Conservation (phyloP, 2,113 vertebrate genomes). For the Chloroceryle aenea region DNA sequence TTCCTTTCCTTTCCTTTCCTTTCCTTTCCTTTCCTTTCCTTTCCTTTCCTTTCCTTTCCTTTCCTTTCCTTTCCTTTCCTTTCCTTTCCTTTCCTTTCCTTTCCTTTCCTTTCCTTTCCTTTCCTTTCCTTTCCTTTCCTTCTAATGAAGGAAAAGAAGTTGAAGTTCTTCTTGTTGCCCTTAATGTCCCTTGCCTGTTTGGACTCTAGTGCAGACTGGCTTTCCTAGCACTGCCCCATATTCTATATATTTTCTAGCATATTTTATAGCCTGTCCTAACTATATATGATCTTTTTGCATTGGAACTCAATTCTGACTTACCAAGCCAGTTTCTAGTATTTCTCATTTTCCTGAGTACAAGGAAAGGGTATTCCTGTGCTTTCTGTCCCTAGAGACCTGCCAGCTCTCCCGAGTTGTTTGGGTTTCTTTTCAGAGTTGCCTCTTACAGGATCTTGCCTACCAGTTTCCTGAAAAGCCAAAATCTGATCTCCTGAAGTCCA, state of each 20-base stretch:
- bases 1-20: too few species aligned
- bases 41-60: too few species aligned
- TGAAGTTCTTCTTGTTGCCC: not conserved
- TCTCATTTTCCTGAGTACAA: not conserved
- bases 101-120: too few species aligned
- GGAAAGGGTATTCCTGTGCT: not conserved
- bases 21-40: too few species aligned
- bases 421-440: not conserved
- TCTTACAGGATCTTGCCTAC: not conserved
- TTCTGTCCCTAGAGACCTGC: not conserved
- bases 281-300: not conserved
- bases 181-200: not conserved
- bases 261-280: not conserved
- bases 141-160: not conserved
- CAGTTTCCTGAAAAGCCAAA: not conserved
- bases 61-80: too few species aligned
- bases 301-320: not conserved
- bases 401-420: not conserved
- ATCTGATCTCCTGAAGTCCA: not conserved
- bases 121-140: not conserved
- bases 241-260: not conserved
- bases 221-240: accelerated
- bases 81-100: too few species aligned
- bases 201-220: not conserved
- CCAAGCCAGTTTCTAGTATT: not conserved